These are phyloP conservation scores for Pachydiplax longipennis DNA, from an alignment of 2,888 invertebrate species.

Conservation along the genomic window DNA sequence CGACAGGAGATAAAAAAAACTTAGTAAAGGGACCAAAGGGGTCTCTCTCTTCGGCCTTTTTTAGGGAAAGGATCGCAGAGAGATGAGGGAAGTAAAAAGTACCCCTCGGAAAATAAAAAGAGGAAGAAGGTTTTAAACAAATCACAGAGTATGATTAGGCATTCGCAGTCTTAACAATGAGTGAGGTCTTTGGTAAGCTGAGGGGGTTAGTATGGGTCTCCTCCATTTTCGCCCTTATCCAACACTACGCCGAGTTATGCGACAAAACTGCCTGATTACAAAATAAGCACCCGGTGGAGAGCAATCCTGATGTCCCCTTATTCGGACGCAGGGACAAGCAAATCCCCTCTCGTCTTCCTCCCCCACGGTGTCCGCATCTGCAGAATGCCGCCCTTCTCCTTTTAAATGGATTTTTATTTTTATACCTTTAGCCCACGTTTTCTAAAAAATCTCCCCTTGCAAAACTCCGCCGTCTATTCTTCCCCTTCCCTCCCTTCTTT, in stretches of 20 bases:
- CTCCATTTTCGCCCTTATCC: constrained; percentile 29
- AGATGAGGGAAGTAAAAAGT: constrained; percentile 24
- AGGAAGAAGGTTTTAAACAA: constrained; percentile 6
- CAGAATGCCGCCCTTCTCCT: not conserved
- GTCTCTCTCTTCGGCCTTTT: not conserved
- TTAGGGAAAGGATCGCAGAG: constrained; percentile 1
- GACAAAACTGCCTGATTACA: constrained; percentile 42
- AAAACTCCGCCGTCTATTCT: not conserved
- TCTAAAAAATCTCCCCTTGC: not conserved
- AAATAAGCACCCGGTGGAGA: constrained; percentile 32
- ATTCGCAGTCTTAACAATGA: not conserved
- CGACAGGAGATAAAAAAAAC: not conserved
- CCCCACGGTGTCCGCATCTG: not conserved
- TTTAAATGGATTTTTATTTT: constrained; percentile 41
- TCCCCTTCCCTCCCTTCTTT: not conserved
- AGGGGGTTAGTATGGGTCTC: not conserved
- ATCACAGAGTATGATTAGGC: constrained; percentile 40
- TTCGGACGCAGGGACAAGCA: constrained; percentile 4
- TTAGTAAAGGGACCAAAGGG: not conserved
- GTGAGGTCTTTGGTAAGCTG: not conserved
- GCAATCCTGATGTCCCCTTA: constrained; percentile 40
- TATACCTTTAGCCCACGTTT: constrained; percentile 30
- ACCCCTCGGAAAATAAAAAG: not conserved
- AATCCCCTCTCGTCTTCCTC: not conserved
- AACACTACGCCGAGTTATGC: constrained; percentile 28